Base-by-base conservation (phyloP, 2,888 invertebrate genomes). In the Lepidocyrtoides sp. region DNA sequence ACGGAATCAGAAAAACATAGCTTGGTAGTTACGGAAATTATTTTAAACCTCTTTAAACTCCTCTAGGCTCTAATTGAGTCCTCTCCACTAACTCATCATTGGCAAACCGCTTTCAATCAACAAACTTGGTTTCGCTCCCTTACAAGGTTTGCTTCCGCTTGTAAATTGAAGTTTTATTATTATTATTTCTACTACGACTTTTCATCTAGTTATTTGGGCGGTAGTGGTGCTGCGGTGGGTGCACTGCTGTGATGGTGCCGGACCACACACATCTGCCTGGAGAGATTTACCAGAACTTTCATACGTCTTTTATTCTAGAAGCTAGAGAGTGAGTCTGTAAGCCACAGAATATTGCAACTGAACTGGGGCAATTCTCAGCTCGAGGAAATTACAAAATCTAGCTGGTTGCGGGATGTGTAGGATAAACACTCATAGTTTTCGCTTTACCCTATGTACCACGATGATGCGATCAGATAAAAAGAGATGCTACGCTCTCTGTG, bases 191-290 rank as follows among this genome's bases (percentile, higher is more conserved):
- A 66, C 63, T 26, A 2, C 63, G 23, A 23, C 29, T 10, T 7
- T 7, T 57, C 57, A n/a, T 57, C 17, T 20, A 20, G 57, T 57
- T 57, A 57, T 12, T 57, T 2, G n/a, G 17, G 57, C 12, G 57
- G 17, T 20, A 12, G 57, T 1, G 57, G n/a, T 20, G n/a, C n/a
- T n/a, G n/a, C n/a, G n/a, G n/a, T n/a, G n/a, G n/a, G n/a, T n/a
- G n/a, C 8, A 48, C 48, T 48, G 63, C 63, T 23, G 29, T 63
- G 12, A 10, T 63, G 12, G 63, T 63, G 63, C 63, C 63, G 26
- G 26, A 8, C 63, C 63, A 29, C 63, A 63, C 63, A 63, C 63
- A 63, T 63, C 63, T 63, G 63, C 63, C 23, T n/a, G n/a, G 63
- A 23, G 63, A 63, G 23, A 20, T 23, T 1, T 29, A 10, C 23